Base-by-base conservation (phyloP, 2,888 invertebrate species). In the Choristoneura rosaceana region DNA sequence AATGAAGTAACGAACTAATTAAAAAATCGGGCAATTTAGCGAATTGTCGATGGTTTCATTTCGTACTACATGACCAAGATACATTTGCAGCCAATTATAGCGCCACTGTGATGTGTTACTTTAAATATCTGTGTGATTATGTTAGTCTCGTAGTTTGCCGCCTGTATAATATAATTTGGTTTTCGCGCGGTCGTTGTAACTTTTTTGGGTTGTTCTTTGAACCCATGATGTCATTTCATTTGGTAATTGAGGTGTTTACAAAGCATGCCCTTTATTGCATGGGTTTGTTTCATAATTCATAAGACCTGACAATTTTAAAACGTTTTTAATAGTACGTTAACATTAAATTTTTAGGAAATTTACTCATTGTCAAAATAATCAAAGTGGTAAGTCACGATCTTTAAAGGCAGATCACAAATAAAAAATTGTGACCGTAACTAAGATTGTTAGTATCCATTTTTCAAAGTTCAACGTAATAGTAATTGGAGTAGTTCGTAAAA, bases 161-260 rank as follows among this genome's bases (percentile, higher is more conserved):
- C 8, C 12, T 12, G 50, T 15, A 34, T 4, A 25, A 15, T 7
- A 12, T 34, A 58, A 25, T 25, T 66, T 58, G 34, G 58, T 55
- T 34, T 17, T 41, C 52, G 15, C 38, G 52, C 66, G 66, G 52
- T 55, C 66, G 66, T 66, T 58, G 66, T 38, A 66, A 66, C 66
- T 55, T 64, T 64, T 64, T 64, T 64, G 34, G 64, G 64, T 47
- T 64, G 64, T 64, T 64, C 64, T 64, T 64, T 64, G 64, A 64
- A 64, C 64, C 5, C 64, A 64, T 64, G 64, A 64, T 64, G 64
- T 64, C 64, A 64, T 47, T 63, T 52, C 52, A 52, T 52, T 52
- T 52, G 47, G 34, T 47, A 15, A 66, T 65, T 64, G 45, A 65
- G 55, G 55, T 41, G 55, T 66, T 41, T n/a, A n/a, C 45, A 8